phyloP scores from a whole-genome alignment of 1,140 invertebrate species.

The Drosophila ercepeae region DNA sequence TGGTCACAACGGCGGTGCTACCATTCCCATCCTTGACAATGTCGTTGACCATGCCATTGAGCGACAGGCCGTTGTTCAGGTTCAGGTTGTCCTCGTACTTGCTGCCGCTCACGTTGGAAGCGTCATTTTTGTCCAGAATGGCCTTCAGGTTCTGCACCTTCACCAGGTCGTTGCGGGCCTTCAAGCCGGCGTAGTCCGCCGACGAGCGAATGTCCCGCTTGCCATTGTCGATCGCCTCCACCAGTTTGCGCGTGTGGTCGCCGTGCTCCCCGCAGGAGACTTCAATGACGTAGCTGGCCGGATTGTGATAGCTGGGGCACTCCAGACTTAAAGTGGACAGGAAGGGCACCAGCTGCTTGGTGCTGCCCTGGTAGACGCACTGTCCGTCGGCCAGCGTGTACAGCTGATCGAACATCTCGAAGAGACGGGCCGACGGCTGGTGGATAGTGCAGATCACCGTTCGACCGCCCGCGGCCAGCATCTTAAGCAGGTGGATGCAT shows the following conservation, averaged over 20 bases:
- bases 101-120: slow-evolving; percentile 83
- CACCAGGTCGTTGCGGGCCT: slow-evolving; percentile 84
- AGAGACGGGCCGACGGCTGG: slow-evolving; percentile 97
- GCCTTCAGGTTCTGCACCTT: slow-evolving; percentile 78
- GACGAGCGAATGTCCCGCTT: slow-evolving; percentile 88
- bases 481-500: slow-evolving; percentile 94
- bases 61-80: slow-evolving; percentile 63
- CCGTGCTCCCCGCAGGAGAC: slow-evolving; percentile 98
- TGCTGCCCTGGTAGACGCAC: slow-evolving; percentile 96
- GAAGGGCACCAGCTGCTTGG: slow-evolving; percentile 94
- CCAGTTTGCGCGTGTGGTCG: slow-evolving; percentile 92
- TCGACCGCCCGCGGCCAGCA: slow-evolving; percentile 94
- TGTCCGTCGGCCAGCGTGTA: slow-evolving; percentile 97
- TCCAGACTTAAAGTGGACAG: slow-evolving; percentile 91
- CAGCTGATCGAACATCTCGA: slow-evolving; percentile 98
- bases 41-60: slow-evolving; percentile 87
- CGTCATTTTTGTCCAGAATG: slow-evolving; percentile 85
- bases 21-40: slow-evolving; percentile 86
- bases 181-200: slow-evolving; percentile 84
- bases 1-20: slow-evolving; percentile 51
- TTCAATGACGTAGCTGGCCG: slow-evolving; percentile 98
- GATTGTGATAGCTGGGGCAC: slow-evolving; percentile 98
- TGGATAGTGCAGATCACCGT: slow-evolving; percentile 99
- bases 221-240: slow-evolving; percentile 92
- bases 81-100: slow-evolving; percentile 85